Conservation (phyloP, 2,888 invertebrate genomes). For the Lithosia quadra region DNA sequence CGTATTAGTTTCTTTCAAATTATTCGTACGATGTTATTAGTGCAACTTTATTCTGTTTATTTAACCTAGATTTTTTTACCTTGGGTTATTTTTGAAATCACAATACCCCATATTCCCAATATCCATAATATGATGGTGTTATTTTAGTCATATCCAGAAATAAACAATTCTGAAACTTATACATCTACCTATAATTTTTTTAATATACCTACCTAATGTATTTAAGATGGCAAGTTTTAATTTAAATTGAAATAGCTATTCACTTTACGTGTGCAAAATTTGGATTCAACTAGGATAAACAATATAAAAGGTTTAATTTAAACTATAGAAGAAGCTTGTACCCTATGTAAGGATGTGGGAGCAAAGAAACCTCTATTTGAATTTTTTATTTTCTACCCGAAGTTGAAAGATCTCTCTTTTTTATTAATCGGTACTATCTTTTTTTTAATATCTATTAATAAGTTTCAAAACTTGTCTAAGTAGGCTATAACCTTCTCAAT, state of each 20-base stretch:
- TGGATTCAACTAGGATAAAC: no score
- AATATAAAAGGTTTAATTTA: background rate
- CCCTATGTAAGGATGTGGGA: background rate
- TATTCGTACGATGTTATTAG: no score
- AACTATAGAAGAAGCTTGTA: background rate
- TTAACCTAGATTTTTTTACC: background rate
- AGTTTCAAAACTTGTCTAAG: background rate
- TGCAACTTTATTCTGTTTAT: background rate
- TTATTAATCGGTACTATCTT: background rate
- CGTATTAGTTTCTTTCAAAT: background rate
- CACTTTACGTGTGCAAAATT: no score
- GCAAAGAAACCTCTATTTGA: no score
- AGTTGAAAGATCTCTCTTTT: background rate
- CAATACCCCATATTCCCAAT: no score
- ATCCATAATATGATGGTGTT: no score
- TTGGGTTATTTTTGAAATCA: no score
- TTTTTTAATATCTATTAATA: background rate
- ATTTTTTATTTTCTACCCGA: no score
- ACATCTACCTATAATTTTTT: background rate
- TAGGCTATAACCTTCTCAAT: background rate
- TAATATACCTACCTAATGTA: background rate
- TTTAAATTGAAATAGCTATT: no score
- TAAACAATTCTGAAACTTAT: background rate
- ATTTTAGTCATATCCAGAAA: background rate
- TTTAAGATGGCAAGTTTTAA: no score